Conservation (phyloP, 2,888 invertebrate species). For the Spodoptera exigua region DNA sequence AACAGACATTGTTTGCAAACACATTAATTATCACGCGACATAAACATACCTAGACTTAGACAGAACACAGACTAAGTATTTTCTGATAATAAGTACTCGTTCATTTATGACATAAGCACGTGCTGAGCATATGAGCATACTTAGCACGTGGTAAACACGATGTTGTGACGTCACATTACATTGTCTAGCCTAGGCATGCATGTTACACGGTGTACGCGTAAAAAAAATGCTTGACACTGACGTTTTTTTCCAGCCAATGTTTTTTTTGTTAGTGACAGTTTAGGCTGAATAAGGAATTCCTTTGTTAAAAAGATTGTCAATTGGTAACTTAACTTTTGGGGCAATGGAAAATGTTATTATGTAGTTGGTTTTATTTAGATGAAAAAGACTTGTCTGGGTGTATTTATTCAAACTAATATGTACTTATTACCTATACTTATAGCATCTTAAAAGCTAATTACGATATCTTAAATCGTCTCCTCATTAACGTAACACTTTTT, state of each 20-base stretch:
- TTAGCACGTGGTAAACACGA: slow-evolving; percentile 43
- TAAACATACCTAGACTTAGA: background rate
- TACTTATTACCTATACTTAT: no score
- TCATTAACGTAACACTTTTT: no score
- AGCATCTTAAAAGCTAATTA: no score
- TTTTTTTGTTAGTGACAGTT: slow-evolving; percentile 26
- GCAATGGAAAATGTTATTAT: no score
- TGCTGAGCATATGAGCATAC: slow-evolving; percentile 31
- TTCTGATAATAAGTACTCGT: slow-evolving; percentile 33
- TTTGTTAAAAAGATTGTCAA: background rate
- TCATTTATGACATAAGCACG: slow-evolving; percentile 31
- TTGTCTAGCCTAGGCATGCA: slow-evolving; percentile 28
- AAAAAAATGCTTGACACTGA: slow-evolving; percentile 19
- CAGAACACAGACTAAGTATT: slow-evolving; percentile 8
- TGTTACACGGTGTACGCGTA: slow-evolving; percentile 16
- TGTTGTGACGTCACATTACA: slow-evolving; percentile 35
- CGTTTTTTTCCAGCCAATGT: slow-evolving; percentile 32
- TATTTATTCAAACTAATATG: no score
- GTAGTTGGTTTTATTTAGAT: no score
- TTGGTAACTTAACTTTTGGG: no score
- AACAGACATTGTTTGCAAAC: no score
- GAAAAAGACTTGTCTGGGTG: no score
- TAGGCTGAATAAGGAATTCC: slow-evolving; percentile 7
- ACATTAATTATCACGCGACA: no score
- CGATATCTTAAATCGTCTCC: no score